Evolutionary conservation across 2,888 invertebrate species (phyloP), one percentile per base, ranked within the genome.

Genomic region (Acanthoscelides obtectus): DNA sequence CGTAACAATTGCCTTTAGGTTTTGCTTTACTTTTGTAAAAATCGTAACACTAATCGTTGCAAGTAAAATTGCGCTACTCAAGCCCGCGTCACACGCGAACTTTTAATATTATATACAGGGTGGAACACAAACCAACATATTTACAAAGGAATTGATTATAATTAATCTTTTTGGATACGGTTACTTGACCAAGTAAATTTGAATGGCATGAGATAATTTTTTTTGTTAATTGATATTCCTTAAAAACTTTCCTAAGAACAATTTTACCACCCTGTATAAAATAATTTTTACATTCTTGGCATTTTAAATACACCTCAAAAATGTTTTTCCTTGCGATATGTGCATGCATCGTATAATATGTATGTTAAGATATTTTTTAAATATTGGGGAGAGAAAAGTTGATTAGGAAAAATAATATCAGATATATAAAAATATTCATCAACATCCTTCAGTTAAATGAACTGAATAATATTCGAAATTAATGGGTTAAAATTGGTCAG

Each of bases 41-140:
- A 79, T 72, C 75, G 77, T 80, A 79, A 79, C 75, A 77, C 77
- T 78, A 79, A 73, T 80, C 80, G 80, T 80, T 80, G 80, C 80
- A 78, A 78, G 77, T 78, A 80, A 79, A 79, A 78, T 78, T 74
- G 67, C 67, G 67, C 22, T 22, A 20, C 20, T 22, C 22, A 20
- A 22, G 67, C n/a, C 20, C 67, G 22, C 67, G 22, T 67, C 22
- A 22, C 20, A 67, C 45, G 71, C 74, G 76, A 76, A 73, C 73
- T 75, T 73, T 75, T 71, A 71, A 45, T 63, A 72, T 71, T 74
- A 68, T 20, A 64, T 64, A 67, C 65, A 68, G 22, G 21, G 17
- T 22, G 22, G 22, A 12, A n/a, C 68, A 20, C 17, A 67, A n/a
- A 22, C 67, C 19, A 22, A 68, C 21, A n/a, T n/a, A n/a, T n/a